phyloP scores from a whole-genome alignment of 2,797 vertebrate species.

The Oryzias dopingdopingensis region DNA sequence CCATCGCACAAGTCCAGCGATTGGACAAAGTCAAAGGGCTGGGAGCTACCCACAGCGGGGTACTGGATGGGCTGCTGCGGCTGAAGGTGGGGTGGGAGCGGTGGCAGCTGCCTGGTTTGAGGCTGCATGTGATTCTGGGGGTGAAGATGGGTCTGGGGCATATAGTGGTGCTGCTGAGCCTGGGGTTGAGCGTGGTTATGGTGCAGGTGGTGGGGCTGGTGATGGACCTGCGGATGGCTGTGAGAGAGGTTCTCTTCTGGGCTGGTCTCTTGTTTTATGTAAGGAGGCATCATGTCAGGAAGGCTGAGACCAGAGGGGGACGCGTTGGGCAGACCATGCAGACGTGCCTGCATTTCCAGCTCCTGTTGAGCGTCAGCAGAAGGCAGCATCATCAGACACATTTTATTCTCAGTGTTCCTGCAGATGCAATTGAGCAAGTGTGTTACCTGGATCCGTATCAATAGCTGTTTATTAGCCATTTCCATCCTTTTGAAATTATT shows the following conservation, averaged over 20 bases:
- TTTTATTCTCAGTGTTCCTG: neutral
- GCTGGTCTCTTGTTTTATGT: slow-evolving; percentile 88
- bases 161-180: slow-evolving; percentile 76
- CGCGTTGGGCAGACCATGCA: slow-evolving; percentile 87
- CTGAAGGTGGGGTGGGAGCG: slow-evolving; percentile 71
- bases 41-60: slow-evolving; percentile 82
- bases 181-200: slow-evolving; percentile 58
- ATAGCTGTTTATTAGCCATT: slow-evolving; percentile 91
- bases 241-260: slow-evolving; percentile 80
- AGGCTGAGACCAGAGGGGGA: slow-evolving; percentile 86
- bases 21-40: slow-evolving; percentile 90
- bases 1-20: slow-evolving; percentile 85
- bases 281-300: slow-evolving; percentile 79
- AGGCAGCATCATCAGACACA: neutral
- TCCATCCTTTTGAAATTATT: slow-evolving; percentile 94
- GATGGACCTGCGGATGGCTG: slow-evolving; percentile 61
- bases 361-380: slow-evolving; percentile 75
- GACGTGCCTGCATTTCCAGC: slow-evolving; percentile 93
- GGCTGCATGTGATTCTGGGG: slow-evolving; percentile 58
- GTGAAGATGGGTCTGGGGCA: slow-evolving; percentile 69
- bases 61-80: slow-evolving; percentile 75
- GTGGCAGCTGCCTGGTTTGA: slow-evolving; percentile 64
- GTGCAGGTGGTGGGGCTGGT: slow-evolving; percentile 62
- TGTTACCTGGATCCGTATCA: slow-evolving; percentile 92
- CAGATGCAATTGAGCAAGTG: neutral